Base-by-base conservation (phyloP, 1,140 invertebrate genomes). In the Laupala kohalensis region DNA sequence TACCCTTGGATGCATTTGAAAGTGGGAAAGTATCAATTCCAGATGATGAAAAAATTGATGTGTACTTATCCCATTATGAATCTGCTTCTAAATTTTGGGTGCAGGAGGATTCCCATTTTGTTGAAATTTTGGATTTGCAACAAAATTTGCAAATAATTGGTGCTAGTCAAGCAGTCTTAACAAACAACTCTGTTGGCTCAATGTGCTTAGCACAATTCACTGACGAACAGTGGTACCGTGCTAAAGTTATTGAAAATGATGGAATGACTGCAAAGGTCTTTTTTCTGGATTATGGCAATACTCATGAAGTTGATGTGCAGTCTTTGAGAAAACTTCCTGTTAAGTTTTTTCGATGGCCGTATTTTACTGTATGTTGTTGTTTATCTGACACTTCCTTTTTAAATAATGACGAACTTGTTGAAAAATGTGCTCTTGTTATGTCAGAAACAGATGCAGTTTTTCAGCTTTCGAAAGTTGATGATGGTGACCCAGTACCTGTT, bases 281-380 rank as follows among this genome's bases (percentile, higher is more conserved):
- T 27, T 95, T 93, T 76, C 87, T 94, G 4, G 93, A 96, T 77
- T 94, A 89, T 77, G 93, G 93, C 6, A 92, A 91, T 73, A 90
- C 88, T 0, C 90, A 92, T 75, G 84, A 88, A 0, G 82, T 90
- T 0, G 82, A 87, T 53, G 88, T 87, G 69, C 81, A 82, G 13
- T 80, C 81, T 0, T 80, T 91, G 1, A 89, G 89, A 76, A 78
- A 81, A 9, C 78, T 91, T 28, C 67, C 67, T 25, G 25, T 28
- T 25, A 68, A 68, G 9, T 29, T 68, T 2, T 28, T 28, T 19
- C 25, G 29, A 5, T n/a, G 26, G 27, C 67, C 67, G 3, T 25
- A 68, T 15, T 68, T 68, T 68, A 25, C 67, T 28, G 27, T 29
- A 9, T 19, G 67, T 5, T 68, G 67, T 25, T 9, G n/a, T 15